Conservation (phyloP, 2,113 vertebrate species). For the Passer domesticus region DNA sequence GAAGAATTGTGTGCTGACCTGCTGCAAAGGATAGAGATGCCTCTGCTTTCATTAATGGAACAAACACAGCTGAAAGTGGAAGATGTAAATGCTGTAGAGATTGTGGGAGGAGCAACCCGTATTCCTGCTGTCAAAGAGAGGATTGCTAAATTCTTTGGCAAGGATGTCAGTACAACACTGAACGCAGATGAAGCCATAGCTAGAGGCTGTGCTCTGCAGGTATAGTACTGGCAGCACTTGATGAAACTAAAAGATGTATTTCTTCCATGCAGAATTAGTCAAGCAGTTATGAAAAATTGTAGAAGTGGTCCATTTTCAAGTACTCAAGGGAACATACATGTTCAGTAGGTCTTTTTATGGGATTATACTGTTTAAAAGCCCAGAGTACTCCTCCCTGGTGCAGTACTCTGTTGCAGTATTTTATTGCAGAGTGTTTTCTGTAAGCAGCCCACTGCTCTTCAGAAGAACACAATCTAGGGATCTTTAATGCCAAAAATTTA, state of each 20-base stretch:
- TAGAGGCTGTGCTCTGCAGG: conserved; percentile 81
- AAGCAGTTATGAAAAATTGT: not conserved
- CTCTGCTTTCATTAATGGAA: conserved; percentile 74
- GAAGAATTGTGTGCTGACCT: conserved; percentile 79
- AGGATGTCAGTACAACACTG: conserved; percentile 80
- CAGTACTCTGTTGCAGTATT: not conserved
- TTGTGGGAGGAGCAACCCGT: conserved; percentile 81
- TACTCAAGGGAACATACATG: rapidly evolving
- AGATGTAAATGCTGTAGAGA: conserved; percentile 79
- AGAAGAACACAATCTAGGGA: not conserved
- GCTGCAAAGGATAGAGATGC: conserved; percentile 74
- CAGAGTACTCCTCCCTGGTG: not conserved
- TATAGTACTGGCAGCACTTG: conserved; percentile 11
- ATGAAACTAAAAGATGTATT: not conserved
- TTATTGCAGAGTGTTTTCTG: not conserved
- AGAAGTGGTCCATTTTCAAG: not conserved
- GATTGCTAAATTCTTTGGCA: conserved; percentile 81
- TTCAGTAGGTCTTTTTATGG: not conserved
- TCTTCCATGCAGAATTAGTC: not conserved
- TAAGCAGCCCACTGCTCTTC: not conserved
- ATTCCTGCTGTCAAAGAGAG: conserved; percentile 81
- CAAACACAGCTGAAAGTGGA: conserved; percentile 73
- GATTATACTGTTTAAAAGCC: not conserved
- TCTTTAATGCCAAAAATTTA: not conserved
- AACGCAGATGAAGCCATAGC: conserved; percentile 85